Conservation (phyloP, 2,797 vertebrate genomes). For the Lepus townsendii region DNA sequence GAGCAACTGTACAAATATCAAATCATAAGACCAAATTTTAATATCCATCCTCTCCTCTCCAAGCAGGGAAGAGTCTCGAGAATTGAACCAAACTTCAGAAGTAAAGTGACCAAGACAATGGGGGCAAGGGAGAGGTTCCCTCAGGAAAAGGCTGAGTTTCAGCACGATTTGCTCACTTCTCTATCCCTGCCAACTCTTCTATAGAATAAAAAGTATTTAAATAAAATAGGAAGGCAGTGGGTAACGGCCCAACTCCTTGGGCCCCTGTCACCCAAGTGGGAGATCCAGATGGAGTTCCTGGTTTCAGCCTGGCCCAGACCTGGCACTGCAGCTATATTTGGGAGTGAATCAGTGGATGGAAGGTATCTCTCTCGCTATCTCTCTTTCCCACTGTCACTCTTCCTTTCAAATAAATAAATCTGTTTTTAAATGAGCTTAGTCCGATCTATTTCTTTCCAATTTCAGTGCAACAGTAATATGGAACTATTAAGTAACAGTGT, state of each 20-base stretch:
- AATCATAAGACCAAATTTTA: constrained; percentile 50
- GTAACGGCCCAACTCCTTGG: too few species aligned
- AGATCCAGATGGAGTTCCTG: too few species aligned
- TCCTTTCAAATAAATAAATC: too few species aligned
- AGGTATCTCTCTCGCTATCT: too few species aligned
- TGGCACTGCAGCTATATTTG: too few species aligned
- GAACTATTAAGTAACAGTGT: neutral
- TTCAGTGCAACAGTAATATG: constrained; percentile 50
- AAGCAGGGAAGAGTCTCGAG: constrained; percentile 38
- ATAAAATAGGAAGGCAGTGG: constrained; percentile 1
- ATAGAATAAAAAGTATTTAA: constrained; percentile 34
- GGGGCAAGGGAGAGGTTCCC: neutral
- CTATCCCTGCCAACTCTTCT: constrained; percentile 47
- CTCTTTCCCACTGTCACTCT: too few species aligned
- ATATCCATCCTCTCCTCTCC: neutral
- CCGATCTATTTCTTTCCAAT: constrained; percentile 60
- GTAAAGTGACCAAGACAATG: constrained; percentile 1
- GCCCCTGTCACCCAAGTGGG: too few species aligned
- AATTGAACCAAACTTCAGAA: neutral
- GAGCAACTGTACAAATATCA: constrained; percentile 23
- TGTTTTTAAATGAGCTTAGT: neutral
- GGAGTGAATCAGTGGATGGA: too few species aligned
- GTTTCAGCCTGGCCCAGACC: too few species aligned
- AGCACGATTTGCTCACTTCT: constrained; percentile 29
- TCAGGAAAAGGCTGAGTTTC: constrained; percentile 16